phyloP scores from a whole-genome alignment of 2,888 invertebrate genomes.

The Lithophane semibrunnea region DNA sequence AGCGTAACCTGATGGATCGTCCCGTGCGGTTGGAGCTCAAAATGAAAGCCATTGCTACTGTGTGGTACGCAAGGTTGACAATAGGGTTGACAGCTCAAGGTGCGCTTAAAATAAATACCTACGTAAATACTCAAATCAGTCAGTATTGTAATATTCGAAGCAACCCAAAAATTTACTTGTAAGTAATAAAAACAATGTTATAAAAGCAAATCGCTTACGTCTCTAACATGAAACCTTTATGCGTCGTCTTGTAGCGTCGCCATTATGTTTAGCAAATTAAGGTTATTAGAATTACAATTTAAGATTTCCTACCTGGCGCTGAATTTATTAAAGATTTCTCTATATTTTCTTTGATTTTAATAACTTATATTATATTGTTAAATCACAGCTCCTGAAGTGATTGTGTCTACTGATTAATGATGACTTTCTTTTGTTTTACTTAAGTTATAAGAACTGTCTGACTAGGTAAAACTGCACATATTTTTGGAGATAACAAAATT shows the following conservation, averaged over 20 bases:
- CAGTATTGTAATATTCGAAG: neutral
- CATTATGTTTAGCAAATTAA: slow-evolving; percentile 66
- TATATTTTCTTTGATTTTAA: neutral
- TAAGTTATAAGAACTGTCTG: neutral
- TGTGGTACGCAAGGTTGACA: no score
- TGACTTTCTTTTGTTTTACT: neutral
- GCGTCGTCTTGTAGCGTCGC: slow-evolving; percentile 54
- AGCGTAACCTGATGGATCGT: no score
- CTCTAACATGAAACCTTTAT: slow-evolving; percentile 27
- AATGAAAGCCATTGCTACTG: no score
- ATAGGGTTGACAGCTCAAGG: neutral
- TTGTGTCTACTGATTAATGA: neutral
- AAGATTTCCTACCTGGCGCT: slow-evolving; percentile 45
- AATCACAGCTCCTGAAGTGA: neutral
- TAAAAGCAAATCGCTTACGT: slow-evolving; percentile 36
- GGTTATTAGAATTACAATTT: slow-evolving; percentile 56
- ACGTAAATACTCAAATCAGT: neutral
- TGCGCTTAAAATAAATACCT: neutral
- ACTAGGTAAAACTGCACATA: neutral
- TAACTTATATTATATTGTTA: neutral
- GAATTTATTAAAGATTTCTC: neutral
- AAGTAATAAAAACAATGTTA: no score
- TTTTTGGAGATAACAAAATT: neutral
- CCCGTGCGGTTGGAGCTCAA: no score
- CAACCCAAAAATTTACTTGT: no score